Evolutionary conservation across 2,888 invertebrate species (phyloP).

Genomic region (Eupithecia exiguata): DNA sequence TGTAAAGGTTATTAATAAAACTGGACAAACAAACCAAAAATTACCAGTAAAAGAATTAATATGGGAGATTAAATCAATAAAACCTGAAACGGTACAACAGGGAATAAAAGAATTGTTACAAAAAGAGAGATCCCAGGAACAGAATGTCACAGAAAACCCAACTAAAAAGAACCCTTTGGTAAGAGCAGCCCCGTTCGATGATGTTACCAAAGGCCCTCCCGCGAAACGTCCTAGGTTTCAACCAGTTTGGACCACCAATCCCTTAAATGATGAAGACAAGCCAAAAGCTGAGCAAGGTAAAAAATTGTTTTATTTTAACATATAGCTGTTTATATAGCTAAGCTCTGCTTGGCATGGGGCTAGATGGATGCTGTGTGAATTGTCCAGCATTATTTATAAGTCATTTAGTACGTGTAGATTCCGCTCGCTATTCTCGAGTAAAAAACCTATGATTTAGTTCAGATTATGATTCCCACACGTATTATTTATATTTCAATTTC

Average conservation of each 20-base stretch:
- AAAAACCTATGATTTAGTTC: background rate
- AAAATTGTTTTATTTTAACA: background rate
- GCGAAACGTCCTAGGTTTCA: background rate
- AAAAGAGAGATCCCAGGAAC: background rate
- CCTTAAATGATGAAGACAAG: background rate
- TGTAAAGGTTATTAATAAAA: background rate
- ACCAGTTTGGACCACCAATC: constrained; percentile 7
- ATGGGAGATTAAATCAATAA: background rate
- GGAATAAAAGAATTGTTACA: background rate
- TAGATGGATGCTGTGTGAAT: background rate
- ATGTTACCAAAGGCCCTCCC: background rate
- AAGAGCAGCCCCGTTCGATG: background rate
- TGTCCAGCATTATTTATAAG: background rate
- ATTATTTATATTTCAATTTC: background rate
- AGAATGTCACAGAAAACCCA: background rate
- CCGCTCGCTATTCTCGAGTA: background rate
- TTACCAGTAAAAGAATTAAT: background rate
- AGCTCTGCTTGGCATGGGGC: background rate
- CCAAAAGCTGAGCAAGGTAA: background rate
- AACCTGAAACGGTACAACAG: background rate
- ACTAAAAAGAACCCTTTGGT: background rate
- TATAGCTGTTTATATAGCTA: background rate
- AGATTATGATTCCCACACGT: background rate
- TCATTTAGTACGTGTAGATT: too few species aligned
- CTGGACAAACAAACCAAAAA: background rate